A percentile compares a stretch with the other conserved stretches of the same genome.
phyloP scores from a whole-genome alignment of 2,888 invertebrate genomes.

The Leucania comma region DNA sequence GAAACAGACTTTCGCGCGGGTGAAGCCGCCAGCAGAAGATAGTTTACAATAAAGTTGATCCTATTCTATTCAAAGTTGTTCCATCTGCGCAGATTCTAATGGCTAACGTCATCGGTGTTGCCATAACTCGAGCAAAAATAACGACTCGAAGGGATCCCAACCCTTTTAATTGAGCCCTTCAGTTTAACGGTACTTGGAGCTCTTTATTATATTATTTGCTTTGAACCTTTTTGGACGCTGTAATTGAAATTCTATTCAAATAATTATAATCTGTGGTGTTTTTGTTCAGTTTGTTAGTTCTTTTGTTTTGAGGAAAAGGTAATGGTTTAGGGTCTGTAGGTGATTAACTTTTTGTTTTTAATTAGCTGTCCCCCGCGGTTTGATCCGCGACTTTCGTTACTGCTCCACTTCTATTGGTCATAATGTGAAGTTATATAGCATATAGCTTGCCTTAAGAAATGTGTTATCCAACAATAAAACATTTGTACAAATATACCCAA shows the following conservation, averaged over 20 bases:
- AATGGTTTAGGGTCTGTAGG: neutral
- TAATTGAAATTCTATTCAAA: conserved; percentile 23
- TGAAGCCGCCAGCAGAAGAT: no score
- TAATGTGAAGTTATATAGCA: no score
- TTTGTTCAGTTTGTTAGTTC: neutral
- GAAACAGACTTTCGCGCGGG: no score
- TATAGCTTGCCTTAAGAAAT: no score
- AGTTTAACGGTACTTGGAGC: conserved; percentile 25
- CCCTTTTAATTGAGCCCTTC: conserved; percentile 33
- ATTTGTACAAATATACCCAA: no score
- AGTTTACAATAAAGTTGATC: no score
- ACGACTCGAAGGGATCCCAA: conserved; percentile 14
- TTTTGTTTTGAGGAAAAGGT: neutral
- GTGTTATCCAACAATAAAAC: no score
- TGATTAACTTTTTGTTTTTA: neutral
- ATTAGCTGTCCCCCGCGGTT: neutral
- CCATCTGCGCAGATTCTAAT: neutral
- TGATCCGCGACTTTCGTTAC: no score
- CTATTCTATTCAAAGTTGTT: neutral
- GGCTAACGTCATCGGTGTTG: conserved; percentile 35
- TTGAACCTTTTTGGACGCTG: conserved; percentile 21
- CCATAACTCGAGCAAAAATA: conserved; percentile 46
- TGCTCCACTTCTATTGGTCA: no score
- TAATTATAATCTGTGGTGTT: conserved; percentile 6
- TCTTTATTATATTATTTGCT: conserved; percentile 24